phyloP scores from a whole-genome alignment of 2,113 vertebrate genomes.

The Apteryx mantelli region DNA sequence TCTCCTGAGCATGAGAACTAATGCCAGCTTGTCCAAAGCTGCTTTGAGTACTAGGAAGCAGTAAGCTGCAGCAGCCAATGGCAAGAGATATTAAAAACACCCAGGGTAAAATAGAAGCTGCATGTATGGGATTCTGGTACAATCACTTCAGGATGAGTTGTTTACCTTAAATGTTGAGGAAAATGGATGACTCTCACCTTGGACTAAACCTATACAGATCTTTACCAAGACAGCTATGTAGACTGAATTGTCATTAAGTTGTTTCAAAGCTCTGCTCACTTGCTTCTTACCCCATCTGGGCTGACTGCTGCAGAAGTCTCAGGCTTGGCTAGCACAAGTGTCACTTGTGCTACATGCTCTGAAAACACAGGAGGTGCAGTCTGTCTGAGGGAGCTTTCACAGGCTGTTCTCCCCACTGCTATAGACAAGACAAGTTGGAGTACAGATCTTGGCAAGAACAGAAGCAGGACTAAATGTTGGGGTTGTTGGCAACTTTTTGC shows the following conservation, averaged over 20 bases:
- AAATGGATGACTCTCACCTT: background rate
- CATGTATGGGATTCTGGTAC: background rate
- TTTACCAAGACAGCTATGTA: background rate
- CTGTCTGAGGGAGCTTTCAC: background rate
- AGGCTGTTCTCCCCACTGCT: background rate
- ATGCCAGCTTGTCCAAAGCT: slow-evolving; percentile 45
- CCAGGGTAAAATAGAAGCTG: background rate
- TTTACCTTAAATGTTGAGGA: slow-evolving; percentile 4
- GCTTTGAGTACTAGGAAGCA: background rate
- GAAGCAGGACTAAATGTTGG: background rate
- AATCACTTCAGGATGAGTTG: background rate
- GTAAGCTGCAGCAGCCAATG: background rate
- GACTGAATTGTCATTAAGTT: background rate
- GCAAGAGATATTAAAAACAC: background rate
- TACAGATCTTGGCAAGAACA: background rate
- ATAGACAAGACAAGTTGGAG: background rate
- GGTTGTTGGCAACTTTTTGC: background rate
- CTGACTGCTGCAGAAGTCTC: background rate
- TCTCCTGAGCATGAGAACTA: background rate
- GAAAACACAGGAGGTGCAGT: background rate
- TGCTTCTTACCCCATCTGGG: background rate
- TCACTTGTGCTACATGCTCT: background rate
- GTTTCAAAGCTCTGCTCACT: background rate
- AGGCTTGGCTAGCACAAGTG: background rate
- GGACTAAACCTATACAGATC: background rate